Evolutionary conservation across 35 echinoderm and acorn worm genomes (phyloP).

Genomic region (Apostichopus californicus): DNA sequence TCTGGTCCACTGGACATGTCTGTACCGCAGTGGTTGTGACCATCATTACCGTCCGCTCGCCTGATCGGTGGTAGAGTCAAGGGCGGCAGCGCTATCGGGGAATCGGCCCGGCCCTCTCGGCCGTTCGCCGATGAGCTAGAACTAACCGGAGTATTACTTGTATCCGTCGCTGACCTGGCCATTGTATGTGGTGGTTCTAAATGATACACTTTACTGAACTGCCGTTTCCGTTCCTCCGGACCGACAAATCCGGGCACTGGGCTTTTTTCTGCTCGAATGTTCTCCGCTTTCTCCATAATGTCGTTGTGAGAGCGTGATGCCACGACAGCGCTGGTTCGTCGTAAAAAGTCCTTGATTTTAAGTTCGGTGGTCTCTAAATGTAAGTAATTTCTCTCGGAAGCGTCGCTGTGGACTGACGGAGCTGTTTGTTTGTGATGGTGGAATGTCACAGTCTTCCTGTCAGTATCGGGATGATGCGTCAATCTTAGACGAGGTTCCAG

Average conservation of each 20-base stretch:
- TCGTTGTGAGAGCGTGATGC: conserved; percentile 43
- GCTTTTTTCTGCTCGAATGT: neutral
- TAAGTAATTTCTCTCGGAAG: conserved; percentile 13
- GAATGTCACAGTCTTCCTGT: neutral
- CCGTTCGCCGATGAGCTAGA: neutral
- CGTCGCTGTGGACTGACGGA: neutral
- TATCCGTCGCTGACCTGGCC: neutral
- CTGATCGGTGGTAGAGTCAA: conserved; percentile 38
- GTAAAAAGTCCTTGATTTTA: conserved; percentile 53
- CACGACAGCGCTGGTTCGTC: conserved; percentile 17
- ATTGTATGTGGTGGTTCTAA: conserved; percentile 19
- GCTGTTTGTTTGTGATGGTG: neutral
- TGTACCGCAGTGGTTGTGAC: neutral
- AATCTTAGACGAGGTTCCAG: neutral
- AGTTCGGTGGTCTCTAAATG: conserved; percentile 38
- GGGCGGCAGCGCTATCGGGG: conserved; percentile 23
- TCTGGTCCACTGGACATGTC: neutral
- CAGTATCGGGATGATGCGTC: neutral
- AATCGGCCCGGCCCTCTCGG: neutral
- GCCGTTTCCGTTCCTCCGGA: conserved; percentile 39
- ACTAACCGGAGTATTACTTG: neutral
- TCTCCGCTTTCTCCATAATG: neutral
- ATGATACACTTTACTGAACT: conserved; percentile 57
- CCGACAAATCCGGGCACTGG: conserved; percentile 20
- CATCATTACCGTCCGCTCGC: neutral